Conservation (phyloP, 2,113 vertebrate species). For the Caloenas nicobarica region DNA sequence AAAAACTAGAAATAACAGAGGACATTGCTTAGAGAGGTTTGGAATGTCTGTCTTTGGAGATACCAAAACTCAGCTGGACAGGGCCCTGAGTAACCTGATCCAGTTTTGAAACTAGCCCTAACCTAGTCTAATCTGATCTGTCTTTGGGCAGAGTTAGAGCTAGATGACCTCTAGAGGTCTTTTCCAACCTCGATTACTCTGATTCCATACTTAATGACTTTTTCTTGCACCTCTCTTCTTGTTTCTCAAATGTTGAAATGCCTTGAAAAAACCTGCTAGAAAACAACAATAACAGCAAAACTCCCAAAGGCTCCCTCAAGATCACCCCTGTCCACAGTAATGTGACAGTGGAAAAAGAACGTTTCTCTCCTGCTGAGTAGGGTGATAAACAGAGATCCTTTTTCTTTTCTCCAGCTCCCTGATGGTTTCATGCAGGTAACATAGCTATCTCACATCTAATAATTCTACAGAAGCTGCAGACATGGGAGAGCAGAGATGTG, state of each 20-base stretch:
- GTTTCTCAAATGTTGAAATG: not conserved
- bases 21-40: not conserved
- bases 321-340: not conserved
- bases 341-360: not conserved
- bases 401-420: not conserved
- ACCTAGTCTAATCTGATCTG: not conserved
- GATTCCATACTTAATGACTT: not conserved
- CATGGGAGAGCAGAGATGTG: not conserved
- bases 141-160: not conserved
- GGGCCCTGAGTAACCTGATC: not conserved
- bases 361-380: not conserved
- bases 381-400: not conserved
- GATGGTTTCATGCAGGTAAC: not conserved
- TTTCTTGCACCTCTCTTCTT: not conserved
- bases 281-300: not conserved
- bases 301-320: not conserved
- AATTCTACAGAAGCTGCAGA: not conserved
- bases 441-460: not conserved
- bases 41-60: not conserved
- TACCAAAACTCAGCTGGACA: not conserved
- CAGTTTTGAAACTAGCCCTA: not conserved
- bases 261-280: not conserved
- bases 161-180: not conserved
- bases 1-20: not conserved
- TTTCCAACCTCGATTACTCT: not conserved